Conservation (phyloP, 23 tunicate genomes). For the Diplosoma virens region DNA sequence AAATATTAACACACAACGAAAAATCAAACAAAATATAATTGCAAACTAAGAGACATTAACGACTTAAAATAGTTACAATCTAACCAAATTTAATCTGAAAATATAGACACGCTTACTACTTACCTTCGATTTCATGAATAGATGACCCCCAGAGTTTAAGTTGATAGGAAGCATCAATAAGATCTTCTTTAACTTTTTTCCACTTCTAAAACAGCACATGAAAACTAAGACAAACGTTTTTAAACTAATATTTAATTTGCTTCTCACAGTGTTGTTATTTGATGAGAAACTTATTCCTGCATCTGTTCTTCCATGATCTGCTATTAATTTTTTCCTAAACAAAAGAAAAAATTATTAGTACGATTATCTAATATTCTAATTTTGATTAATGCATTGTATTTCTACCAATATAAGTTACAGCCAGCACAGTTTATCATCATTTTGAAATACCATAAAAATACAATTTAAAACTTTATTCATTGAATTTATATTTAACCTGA, state of each 20-base stretch:
- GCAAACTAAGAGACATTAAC: too few species aligned
- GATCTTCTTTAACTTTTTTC: constrained; percentile 52
- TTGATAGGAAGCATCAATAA: constrained; percentile 31
- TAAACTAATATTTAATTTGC: not conserved
- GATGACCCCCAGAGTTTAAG: constrained; percentile 63
- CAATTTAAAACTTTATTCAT: too few species aligned
- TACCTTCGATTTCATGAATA: constrained; percentile 85
- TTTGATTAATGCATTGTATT: not conserved
- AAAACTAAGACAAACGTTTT: not conserved
- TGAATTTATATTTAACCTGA: too few species aligned
- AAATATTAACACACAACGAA: too few species aligned
- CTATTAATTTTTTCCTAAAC: constrained; percentile 1
- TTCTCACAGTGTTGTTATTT: constrained; percentile 1
- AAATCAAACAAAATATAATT: too few species aligned
- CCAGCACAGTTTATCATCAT: too few species aligned
- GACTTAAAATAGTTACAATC: too few species aligned
- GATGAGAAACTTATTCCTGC: not conserved
- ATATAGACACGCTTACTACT: too few species aligned
- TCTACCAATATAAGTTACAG: too few species aligned
- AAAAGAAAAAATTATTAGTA: not conserved
- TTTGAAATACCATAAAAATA: too few species aligned
- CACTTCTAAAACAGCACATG: constrained; percentile 44
- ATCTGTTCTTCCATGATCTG: constrained; percentile 3
- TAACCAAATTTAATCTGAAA: too few species aligned
- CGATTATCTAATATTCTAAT: not conserved